Evolutionary conservation across 2,797 vertebrate species (phyloP).

Genomic region (Acanthurus tractus): DNA sequence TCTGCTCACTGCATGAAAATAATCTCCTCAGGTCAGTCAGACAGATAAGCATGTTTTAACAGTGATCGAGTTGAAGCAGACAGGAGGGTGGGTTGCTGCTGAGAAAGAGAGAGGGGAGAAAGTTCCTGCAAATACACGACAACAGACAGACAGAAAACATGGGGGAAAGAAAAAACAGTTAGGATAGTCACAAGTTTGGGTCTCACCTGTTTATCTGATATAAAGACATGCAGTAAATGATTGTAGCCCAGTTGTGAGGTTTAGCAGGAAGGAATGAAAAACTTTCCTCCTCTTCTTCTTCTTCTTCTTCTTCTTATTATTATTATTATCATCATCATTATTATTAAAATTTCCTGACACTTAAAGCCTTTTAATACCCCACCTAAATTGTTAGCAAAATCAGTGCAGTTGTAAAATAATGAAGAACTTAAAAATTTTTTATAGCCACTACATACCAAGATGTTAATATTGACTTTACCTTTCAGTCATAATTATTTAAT

Average conservation of each 20-base stretch:
- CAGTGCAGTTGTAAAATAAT: too few relatives aligned
- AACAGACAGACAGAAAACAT: slow-evolving; percentile 22
- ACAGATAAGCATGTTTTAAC: slow-evolving; percentile 15
- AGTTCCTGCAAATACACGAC: neutral
- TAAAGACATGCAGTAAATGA: slow-evolving; percentile 37
- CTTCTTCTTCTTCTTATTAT: too few relatives aligned
- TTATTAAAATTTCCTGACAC: too few relatives aligned
- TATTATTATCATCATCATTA: neutral
- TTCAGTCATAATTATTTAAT: too few relatives aligned
- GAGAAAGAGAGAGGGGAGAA: neutral
- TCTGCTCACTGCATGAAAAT: slow-evolving; percentile 6
- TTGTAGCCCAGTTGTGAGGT: slow-evolving; percentile 35
- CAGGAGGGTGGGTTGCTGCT: slow-evolving; percentile 3
- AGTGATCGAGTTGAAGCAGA: slow-evolving; percentile 24
- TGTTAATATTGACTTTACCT: too few relatives aligned
- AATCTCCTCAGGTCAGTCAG: slow-evolving; percentile 28
- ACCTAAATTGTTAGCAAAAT: too few relatives aligned
- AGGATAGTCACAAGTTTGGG: slow-evolving; percentile 52
- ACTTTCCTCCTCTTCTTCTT: too few relatives aligned
- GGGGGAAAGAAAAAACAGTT: slow-evolving; percentile 10
- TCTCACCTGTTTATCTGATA: slow-evolving; percentile 48
- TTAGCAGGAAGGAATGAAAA: slow-evolving; percentile 52
- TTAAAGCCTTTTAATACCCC: too few relatives aligned
- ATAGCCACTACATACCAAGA: too few relatives aligned
- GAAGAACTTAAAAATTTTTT: too few relatives aligned